These are phyloP conservation scores for Cinara cedri DNA, from an alignment of 2,888 invertebrate species.

Conservation along the genomic window DNA sequence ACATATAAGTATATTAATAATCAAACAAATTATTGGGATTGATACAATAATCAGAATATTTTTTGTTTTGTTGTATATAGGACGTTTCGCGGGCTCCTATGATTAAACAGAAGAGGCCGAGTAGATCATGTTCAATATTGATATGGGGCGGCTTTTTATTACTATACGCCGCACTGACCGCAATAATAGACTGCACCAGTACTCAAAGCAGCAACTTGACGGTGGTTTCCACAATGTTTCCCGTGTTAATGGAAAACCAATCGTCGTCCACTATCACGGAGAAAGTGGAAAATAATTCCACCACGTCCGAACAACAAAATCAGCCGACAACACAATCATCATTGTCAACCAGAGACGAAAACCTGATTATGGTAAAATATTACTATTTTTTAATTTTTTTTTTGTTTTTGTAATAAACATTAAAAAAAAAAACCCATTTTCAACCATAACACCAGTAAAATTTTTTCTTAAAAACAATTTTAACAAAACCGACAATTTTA, in stretches of 20 bases:
- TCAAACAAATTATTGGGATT: too few relatives aligned
- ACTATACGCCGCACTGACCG: conserved; percentile 37
- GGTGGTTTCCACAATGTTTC: background rate
- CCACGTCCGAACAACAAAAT: background rate
- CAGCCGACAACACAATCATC: background rate
- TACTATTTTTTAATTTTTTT: too few relatives aligned
- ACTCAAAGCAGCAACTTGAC: conserved; percentile 20
- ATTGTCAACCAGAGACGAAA: too few relatives aligned
- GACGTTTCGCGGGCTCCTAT: conserved; percentile 17
- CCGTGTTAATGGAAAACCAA: conserved; percentile 12
- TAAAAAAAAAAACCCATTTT: too few relatives aligned
- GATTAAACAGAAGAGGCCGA: conserved; percentile 48
- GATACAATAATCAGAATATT: too few relatives aligned
- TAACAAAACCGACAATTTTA: too few relatives aligned
- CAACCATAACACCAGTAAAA: too few relatives aligned
- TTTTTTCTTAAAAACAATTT: too few relatives aligned
- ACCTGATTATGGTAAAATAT: too few relatives aligned
- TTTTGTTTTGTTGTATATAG: background rate
- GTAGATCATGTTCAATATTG: conserved; percentile 47
- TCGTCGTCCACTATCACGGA: background rate
- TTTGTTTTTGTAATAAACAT: too few relatives aligned
- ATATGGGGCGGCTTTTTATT: conserved; percentile 51
- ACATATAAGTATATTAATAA: too few relatives aligned
- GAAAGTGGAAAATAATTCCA: background rate
- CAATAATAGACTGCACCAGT: conserved; percentile 46